Evolutionary conservation across 2,888 invertebrate genomes (phyloP).

Genomic region (Xestobium rufovillosum): DNA sequence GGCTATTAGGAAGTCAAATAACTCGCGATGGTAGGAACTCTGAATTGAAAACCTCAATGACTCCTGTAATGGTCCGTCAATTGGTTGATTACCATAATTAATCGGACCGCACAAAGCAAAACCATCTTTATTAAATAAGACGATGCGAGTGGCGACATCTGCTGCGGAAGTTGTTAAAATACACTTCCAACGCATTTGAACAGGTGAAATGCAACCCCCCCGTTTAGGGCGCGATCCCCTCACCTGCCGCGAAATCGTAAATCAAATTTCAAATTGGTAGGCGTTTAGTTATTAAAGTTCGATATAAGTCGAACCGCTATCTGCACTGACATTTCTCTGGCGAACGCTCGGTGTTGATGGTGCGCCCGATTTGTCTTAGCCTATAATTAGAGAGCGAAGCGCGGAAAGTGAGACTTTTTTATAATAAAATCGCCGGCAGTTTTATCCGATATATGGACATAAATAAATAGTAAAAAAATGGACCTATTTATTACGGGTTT

Average conservation of each 20-base stretch:
- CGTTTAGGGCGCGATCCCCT: constrained; percentile 29
- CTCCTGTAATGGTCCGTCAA: too few relatives aligned
- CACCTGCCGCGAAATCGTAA: constrained; percentile 34
- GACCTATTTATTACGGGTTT: constrained; percentile 36
- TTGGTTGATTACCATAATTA: too few relatives aligned
- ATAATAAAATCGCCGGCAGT: constrained; percentile 35
- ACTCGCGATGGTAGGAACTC: too few relatives aligned
- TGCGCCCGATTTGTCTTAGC: constrained; percentile 35
- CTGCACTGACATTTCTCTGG: constrained; percentile 13
- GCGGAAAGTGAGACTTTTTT: constrained; percentile 38
- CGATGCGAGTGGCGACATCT: too few relatives aligned
- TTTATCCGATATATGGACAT: constrained; percentile 32
- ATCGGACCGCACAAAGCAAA: too few relatives aligned
- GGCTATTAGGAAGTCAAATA: too few relatives aligned
- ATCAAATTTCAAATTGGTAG: constrained; percentile 42
- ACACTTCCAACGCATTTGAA: constrained; percentile 31
- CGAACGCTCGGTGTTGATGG: constrained; percentile 26
- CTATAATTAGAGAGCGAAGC: constrained; percentile 37
- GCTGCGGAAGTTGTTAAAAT: constrained; percentile 38
- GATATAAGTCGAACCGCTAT: constrained; percentile 27
- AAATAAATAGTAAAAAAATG: constrained; percentile 39
- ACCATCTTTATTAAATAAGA: too few relatives aligned
- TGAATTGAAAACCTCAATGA: too few relatives aligned
- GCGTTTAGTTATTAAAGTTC: constrained; percentile 40
- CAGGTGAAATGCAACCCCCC: constrained; percentile 35